Percentiles rank a stretch among this genome's conserved stretches.
phyloP scores from a whole-genome alignment of 2,888 invertebrate species.

The Rhopalosiphum nymphaeae region DNA sequence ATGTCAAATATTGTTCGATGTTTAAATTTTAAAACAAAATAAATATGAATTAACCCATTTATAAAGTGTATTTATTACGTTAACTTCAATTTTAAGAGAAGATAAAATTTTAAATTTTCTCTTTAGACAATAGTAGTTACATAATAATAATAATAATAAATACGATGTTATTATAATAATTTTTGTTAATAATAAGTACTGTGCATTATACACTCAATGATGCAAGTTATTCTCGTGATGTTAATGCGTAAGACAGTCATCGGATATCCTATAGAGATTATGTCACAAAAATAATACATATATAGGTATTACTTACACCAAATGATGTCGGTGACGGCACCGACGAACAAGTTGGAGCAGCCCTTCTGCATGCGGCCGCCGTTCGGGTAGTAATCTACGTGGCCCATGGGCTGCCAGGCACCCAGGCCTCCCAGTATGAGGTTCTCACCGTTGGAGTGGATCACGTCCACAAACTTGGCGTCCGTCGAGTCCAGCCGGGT shows the following conservation, averaged over 20 bases:
- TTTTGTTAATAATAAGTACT: no score
- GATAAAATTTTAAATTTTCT: neutral
- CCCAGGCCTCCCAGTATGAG: constrained; percentile 90
- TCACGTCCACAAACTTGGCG: constrained; percentile 91
- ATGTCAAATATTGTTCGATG: neutral
- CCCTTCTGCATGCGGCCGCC: constrained; percentile 93
- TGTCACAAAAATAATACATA: neutral
- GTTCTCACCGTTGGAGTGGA: constrained; percentile 93
- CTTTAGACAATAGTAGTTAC: neutral
- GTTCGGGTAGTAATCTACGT: constrained; percentile 93
- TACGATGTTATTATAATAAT: neutral
- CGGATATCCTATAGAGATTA: neutral
- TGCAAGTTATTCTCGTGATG: no score
- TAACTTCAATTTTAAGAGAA: neutral
- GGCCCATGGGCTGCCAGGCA: constrained; percentile 92
- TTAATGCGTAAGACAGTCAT: neutral
- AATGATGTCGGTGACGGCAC: constrained; percentile 90
- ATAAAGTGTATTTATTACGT: no score
- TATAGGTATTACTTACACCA: constrained; percentile 78
- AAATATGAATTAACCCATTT: neutral
- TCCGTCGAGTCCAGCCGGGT: constrained; percentile 87
- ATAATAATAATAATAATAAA: neutral
- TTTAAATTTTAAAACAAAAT: neutral
- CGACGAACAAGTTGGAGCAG: constrained; percentile 91
- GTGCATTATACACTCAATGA: neutral